Evolutionary conservation across 2,888 invertebrate species (phyloP), one percentile per base, ranked within the genome.

Genomic region (Tetranychus piercei): DNA sequence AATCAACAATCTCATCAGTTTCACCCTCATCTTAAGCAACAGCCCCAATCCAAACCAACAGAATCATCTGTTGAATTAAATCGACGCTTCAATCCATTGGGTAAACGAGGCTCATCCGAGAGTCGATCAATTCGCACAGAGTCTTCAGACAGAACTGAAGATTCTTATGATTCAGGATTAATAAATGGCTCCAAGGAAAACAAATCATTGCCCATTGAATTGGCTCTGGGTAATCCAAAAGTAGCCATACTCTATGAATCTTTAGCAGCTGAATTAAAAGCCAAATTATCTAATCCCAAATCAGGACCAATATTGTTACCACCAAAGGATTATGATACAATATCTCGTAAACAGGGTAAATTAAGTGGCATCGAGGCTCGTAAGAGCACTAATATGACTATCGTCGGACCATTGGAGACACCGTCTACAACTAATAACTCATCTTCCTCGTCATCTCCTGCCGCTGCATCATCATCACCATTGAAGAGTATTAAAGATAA

Each of bases 251-350:
- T 93, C 9, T 94, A 93, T 82, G 93, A 94, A 82, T 92, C 92
- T 66, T 85, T 95, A 78, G 92, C 94, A 1, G 93, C 93, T 0
- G 96, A 96, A 81, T 83, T 96, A 78, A 87, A 93, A 79, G 88
- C 88, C 76, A 89, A 90, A 81, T 83, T 92, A 74, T 81, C 87
- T 86, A 79, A 79, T 67, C 76, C 77, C 55, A 78, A 79, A 55
- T 78, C 80, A 6, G 80, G 80, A 7, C 94, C 94, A 0, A 87
- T 95, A 74, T 85, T 95, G 34, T 84, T 95, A 77, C 95, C 95
- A 0, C 94, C 95, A 0, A 86, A 92, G 44, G 95, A 95, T 83
- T 95, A 95, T 84, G 94, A 95, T 83, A 94, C 94, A 1, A 90
- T 92, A 3, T 90, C 91, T 81, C 86, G 90, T 74, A 88, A 86